phyloP scores from a whole-genome alignment of 2,113 vertebrate genomes.

The Regulus satrapa region DNA sequence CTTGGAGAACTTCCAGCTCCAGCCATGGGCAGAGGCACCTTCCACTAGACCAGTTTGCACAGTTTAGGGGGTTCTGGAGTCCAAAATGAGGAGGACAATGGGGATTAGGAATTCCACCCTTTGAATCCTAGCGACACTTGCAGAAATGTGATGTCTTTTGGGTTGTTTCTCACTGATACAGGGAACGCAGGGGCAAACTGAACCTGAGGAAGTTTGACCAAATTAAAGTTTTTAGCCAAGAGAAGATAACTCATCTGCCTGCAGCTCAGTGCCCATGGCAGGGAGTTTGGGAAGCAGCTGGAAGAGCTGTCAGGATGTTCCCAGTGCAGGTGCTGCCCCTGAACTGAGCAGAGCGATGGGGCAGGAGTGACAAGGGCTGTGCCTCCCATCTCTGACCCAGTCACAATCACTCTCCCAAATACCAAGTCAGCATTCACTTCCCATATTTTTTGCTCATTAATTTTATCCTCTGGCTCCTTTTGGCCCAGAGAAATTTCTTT shows the following conservation, averaged over 20 bases:
- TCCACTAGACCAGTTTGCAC: background rate
- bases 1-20: background rate
- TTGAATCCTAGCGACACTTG: background rate
- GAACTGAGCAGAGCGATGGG: background rate
- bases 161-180: background rate
- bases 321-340: background rate
- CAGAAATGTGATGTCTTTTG: background rate
- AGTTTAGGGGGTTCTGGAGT: background rate
- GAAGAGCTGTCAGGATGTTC: background rate
- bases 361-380: background rate
- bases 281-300: background rate
- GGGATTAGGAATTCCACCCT: background rate
- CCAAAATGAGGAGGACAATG: background rate
- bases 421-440: background rate
- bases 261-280: background rate
- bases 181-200: rapidly evolving
- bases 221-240: background rate
- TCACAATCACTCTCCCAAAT: background rate
- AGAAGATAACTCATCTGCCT: background rate
- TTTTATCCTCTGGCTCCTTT: background rate
- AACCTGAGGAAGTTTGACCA: background rate
- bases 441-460: background rate
- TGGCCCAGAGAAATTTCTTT: background rate
- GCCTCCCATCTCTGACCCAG: background rate
- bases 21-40: background rate